Evolutionary conservation across 2,113 vertebrate genomes (phyloP).

Genomic region (Zosterops borbonicus): DNA sequence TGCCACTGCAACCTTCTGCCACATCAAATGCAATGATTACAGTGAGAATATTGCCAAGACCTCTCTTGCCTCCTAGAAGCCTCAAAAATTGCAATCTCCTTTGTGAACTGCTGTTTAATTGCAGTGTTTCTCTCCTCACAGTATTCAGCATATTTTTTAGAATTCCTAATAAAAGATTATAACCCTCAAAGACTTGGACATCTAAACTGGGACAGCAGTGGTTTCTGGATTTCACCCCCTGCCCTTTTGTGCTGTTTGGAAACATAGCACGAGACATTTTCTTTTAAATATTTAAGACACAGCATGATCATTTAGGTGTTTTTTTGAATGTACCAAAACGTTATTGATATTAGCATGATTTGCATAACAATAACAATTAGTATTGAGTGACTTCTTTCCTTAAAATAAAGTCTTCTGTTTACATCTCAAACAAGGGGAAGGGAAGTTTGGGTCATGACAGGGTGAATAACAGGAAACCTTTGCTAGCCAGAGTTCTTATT

Average conservation of each 20-base stretch:
- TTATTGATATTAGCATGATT: not conserved
- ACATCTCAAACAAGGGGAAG: not conserved
- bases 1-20: not conserved
- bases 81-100: not conserved
- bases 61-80: not conserved
- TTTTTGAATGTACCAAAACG: not conserved
- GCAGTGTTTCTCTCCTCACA: not conserved
- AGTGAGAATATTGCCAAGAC: not conserved
- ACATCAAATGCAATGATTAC: not conserved
- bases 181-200: not conserved
- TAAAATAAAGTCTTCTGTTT: not conserved
- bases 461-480: fast-evolving
- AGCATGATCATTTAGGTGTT: not conserved
- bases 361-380: not conserved
- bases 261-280: not conserved
- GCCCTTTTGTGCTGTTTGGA: not conserved
- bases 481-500: not conserved
- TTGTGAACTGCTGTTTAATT: slow-evolving; percentile 10
- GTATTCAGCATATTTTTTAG: slow-evolving; percentile 15
- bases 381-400: not conserved
- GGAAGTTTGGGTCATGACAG: not conserved
- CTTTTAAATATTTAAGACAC: not conserved
- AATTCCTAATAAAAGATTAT: not conserved
- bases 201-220: not conserved
- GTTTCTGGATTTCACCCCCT: not conserved